A percentile compares a stretch with the other conserved stretches of the same genome.
These are phyloP conservation scores for Oikopleura albicans DNA, from an alignment of 23 tunicate genomes.

Conservation along the genomic window DNA sequence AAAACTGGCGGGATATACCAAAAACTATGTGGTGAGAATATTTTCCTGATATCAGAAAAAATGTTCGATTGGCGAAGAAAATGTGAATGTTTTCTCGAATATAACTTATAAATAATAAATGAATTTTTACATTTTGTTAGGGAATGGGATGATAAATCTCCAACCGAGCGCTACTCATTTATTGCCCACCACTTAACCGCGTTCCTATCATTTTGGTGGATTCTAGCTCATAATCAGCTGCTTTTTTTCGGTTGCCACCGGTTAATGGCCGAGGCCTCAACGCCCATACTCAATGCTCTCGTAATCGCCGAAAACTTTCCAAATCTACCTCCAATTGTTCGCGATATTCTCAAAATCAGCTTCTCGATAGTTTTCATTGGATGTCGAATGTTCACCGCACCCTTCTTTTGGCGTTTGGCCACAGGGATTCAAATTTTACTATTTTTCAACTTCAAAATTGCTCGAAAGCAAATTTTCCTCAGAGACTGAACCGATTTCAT, in stretches of 20 bases:
- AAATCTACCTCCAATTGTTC: background rate
- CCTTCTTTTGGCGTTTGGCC: background rate
- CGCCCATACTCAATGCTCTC: background rate
- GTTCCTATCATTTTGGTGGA: background rate
- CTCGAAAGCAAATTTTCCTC: too few species aligned
- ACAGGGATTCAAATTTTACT: too few species aligned
- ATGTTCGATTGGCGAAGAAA: background rate
- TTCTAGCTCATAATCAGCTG: background rate
- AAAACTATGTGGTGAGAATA: too few species aligned
- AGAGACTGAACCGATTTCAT: too few species aligned
- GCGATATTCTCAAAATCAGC: background rate
- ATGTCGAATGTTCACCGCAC: background rate
- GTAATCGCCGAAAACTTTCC: background rate
- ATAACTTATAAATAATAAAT: background rate
- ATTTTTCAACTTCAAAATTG: too few species aligned
- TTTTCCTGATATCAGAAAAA: too few species aligned
- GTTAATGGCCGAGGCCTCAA: background rate
- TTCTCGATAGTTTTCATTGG: background rate
- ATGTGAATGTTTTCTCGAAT: background rate
- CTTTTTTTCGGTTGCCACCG: background rate
- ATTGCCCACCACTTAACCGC: background rate
- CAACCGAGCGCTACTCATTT: background rate
- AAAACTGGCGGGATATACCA: too few species aligned
- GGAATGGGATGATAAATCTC: background rate
- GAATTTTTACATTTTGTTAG: background rate